Conservation (phyloP, 2,888 invertebrate species). For the Pristionchus japonicus region DNA sequence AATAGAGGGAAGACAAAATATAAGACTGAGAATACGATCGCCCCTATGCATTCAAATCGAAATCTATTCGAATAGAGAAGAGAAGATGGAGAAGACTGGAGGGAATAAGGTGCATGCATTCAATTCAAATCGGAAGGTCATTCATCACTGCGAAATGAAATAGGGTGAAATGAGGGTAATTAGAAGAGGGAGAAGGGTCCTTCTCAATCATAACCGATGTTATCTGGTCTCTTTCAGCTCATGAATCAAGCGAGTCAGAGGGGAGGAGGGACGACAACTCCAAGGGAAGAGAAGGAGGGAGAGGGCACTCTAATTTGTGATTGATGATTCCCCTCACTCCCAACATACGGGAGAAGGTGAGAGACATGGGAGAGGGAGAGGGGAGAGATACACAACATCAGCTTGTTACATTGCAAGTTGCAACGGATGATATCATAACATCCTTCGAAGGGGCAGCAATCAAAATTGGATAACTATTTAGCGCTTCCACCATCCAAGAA, state of each 20-base stretch:
- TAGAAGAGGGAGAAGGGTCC: neutral
- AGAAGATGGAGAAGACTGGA: neutral
- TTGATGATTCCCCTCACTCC: constrained; percentile 25
- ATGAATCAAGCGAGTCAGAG: neutral
- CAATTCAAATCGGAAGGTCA: constrained; percentile 2
- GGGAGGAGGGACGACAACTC: neutral
- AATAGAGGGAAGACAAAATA: neutral
- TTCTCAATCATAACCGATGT: constrained; percentile 11
- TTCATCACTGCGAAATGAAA: neutral
- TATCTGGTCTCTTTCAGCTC: neutral
- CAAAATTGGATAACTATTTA: neutral
- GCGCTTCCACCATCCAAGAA: no score
- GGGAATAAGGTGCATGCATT: neutral
- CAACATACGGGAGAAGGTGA: neutral
- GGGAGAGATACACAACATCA: neutral
- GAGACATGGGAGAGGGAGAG: neutral
- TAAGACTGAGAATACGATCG: neutral
- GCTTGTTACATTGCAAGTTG: neutral
- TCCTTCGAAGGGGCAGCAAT: neutral
- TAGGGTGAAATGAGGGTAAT: constrained; percentile 1
- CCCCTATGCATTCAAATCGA: neutral
- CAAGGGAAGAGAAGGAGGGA: neutral
- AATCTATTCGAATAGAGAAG: no score
- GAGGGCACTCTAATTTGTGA: constrained; percentile 39
- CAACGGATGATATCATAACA: neutral